phyloP scores from a whole-genome alignment of 2,888 invertebrate genomes.

The Metallyticus violacea region DNA sequence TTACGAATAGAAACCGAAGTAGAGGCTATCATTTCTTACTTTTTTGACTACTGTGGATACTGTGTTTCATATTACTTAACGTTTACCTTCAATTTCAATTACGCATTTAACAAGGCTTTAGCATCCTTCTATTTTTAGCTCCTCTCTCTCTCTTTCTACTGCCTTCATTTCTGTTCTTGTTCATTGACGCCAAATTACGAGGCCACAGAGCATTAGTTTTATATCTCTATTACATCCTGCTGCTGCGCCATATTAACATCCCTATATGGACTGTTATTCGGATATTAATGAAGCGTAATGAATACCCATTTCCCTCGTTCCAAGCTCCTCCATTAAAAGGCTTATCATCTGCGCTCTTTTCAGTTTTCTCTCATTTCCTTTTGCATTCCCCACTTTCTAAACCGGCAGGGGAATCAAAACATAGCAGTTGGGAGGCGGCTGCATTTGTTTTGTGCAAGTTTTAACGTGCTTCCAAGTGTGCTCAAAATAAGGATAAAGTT shows the following conservation, averaged over 20 bases:
- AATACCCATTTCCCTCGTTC: neutral
- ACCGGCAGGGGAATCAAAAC: neutral
- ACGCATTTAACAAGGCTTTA: neutral
- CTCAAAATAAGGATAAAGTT: neutral
- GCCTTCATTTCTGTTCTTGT: neutral
- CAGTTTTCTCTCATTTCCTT: neutral
- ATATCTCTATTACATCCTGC: neutral
- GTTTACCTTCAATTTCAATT: neutral
- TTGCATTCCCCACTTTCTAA: neutral
- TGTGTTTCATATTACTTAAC: too few relatives aligned
- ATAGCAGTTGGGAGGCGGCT: neutral
- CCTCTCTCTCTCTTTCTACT: neutral
- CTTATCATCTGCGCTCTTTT: neutral
- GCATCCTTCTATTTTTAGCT: neutral
- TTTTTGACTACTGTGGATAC: too few relatives aligned
- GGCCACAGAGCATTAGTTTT: constrained; percentile 3
- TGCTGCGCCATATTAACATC: constrained; percentile 3
- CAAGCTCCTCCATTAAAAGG: neutral
- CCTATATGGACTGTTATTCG: constrained; percentile 1
- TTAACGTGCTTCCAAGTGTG: neutral
- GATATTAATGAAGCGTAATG: constrained; percentile 2
- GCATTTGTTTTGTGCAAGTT: neutral
- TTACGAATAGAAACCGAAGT: too few relatives aligned
- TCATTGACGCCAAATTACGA: neutral
- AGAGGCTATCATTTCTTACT: too few relatives aligned